Base-by-base conservation (phyloP, 1,140 invertebrate genomes). In the Microplitis mediator region DNA sequence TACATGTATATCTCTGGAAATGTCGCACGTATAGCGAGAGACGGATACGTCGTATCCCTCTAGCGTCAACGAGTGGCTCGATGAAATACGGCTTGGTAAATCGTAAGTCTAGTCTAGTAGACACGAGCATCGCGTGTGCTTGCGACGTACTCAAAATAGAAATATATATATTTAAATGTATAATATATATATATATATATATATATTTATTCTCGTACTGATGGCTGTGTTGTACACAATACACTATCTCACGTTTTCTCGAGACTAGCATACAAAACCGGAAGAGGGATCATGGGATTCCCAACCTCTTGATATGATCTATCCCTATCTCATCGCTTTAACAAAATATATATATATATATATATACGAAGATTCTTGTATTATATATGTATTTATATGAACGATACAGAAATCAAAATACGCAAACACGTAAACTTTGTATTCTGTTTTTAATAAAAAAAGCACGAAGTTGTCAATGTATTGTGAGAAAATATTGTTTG, bases 1-100 rank as follows among this genome's bases (percentile, higher is more conserved):
- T 23, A 56, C 4, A 56, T 3, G 5, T 56, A 13, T 23, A 56
- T 23, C 8, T n/a, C 14, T 6, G 4, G n/a, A 45, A 45, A 45
- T 45, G 39, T 45, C 39, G 39, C 52, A 56, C 52, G 52, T 56
- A 23, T 5, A 16, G 52, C 3, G 52, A 56, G 52, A 16, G 52
- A 56, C 4, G 39, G 39, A 45, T 56, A 8, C 52, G 52, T 13
- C 4, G 39, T 6, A 45, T 56, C 52, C 52, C 52, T 56, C 52
- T 56, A 23, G 52, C 52, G n/a, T 45, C 39, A 11, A 23, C n/a
- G 14, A n/a, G 62, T 39, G 32, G n/a, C 60, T 62, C 60, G 32
- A 64, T 64, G 62, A 64, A 64, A 64, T 64, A 64, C 62, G 62
- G 36, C 32, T 4, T 32, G 36, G 34, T 64, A 35, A 9, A 64